Conservation (phyloP, 2,113 vertebrate genomes). For the Pontoporia blainvillei region DNA sequence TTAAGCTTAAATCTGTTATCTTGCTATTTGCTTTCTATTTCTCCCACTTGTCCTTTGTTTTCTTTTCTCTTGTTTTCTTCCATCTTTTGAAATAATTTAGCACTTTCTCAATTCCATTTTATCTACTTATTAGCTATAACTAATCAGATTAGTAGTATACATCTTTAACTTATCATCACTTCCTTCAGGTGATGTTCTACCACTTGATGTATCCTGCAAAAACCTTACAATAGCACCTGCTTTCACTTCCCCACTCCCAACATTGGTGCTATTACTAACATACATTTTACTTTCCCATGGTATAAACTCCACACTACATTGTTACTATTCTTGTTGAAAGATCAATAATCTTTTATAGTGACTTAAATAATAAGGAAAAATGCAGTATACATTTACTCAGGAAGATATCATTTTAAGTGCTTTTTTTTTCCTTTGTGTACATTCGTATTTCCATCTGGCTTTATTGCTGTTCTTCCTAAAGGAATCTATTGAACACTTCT, state of each 20-base stretch:
- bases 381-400: fast-evolving
- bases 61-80: not conserved
- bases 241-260: not conserved
- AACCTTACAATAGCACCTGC: fast-evolving
- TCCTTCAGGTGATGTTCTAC: not conserved
- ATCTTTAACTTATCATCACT: not conserved
- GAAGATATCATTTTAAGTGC: not conserved
- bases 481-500: not conserved
- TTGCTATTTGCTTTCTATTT: not conserved
- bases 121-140: not conserved
- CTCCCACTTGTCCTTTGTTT: not conserved
- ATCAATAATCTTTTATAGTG: not conserved
- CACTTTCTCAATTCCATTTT: not conserved
- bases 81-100: not conserved
- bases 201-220: fast-evolving
- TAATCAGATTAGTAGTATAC: no score
- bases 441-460: not conserved
- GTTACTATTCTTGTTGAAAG: not conserved
- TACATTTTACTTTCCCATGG: not conserved
- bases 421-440: not conserved
- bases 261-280: fast-evolving
- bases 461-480: not conserved
- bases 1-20: not conserved
- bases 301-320: not conserved
- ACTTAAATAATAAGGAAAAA: not conserved